Evolutionary conservation across 2,113 vertebrate species (phyloP).

Genomic region (Cavia porcellus): DNA sequence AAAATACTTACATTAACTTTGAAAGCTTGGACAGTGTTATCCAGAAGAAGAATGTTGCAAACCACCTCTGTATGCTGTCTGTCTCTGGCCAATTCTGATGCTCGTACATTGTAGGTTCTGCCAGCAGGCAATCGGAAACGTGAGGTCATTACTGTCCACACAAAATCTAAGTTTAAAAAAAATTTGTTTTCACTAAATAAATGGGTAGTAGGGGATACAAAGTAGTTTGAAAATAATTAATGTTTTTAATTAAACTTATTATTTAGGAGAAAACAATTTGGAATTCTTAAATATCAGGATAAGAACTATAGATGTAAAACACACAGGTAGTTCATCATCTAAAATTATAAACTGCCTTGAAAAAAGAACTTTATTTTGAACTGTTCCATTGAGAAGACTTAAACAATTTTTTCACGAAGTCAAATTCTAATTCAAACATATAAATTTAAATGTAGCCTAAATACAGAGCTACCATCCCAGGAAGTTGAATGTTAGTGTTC

Average conservation of each 20-base stretch:
- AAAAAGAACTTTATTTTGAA: constrained; percentile 55
- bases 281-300: constrained; percentile 52
- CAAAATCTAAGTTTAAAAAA: constrained; percentile 89
- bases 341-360: constrained; percentile 24
- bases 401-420: neutral
- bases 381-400: neutral
- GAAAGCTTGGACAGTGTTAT: constrained; percentile 97
- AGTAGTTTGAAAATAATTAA: constrained; percentile 38
- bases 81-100: constrained; percentile 99
- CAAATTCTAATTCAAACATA: constrained; percentile 55
- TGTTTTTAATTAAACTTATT: constrained; percentile 50
- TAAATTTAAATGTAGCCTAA: constrained; percentile 21
- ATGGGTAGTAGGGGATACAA: neutral
- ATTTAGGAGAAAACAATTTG: neutral
- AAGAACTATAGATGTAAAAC: neutral
- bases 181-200: constrained; percentile 24
- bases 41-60: constrained; percentile 98
- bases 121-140: constrained; percentile 99
- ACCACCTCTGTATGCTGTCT: constrained; percentile 98
- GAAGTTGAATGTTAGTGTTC: neutral
- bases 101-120: constrained; percentile 99
- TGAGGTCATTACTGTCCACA: constrained; percentile 99
- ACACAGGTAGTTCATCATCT: neutral
- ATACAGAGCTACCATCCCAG: neutral
- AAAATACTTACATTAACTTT: constrained; percentile 95